Evolutionary conservation across 2,888 invertebrate species (phyloP).

Genomic region (Pinctada fucata): DNA sequence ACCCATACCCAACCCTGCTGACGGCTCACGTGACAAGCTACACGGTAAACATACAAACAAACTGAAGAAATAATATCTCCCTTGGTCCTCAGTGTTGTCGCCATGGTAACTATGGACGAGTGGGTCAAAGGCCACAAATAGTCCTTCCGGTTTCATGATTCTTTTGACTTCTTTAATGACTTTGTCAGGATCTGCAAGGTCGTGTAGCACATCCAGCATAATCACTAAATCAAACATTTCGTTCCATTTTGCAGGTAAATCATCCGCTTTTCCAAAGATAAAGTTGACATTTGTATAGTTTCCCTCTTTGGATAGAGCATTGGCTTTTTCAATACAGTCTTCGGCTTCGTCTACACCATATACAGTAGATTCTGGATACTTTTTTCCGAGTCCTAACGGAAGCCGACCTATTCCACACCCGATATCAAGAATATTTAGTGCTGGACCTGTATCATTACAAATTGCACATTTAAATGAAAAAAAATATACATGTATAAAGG

Average conservation of each 20-base stretch:
- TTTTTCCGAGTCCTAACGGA: not conserved
- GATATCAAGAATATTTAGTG: slow-evolving; percentile 8
- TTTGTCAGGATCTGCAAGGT: slow-evolving; percentile 14
- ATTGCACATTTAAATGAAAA: too few species aligned
- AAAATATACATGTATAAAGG: too few species aligned
- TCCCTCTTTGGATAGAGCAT: too few species aligned
- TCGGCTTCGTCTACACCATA: slow-evolving; percentile 3
- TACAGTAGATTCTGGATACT: not conserved
- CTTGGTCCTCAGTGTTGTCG: not conserved
- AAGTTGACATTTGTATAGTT: too few species aligned
- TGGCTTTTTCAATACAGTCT: too few species aligned
- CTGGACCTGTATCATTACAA: not conserved
- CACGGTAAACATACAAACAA: slow-evolving; percentile 45
- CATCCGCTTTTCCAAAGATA: too few species aligned
- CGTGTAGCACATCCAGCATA: slow-evolving; percentile 22
- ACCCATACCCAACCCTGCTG: slow-evolving; percentile 43
- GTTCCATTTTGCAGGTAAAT: too few species aligned
- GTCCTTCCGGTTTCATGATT: slow-evolving; percentile 16
- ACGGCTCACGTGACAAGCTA: slow-evolving; percentile 34
- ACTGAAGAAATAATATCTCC: slow-evolving; percentile 16
- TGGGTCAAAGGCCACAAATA: slow-evolving; percentile 22
- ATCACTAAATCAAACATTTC: slow-evolving; percentile 15
- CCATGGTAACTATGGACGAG: slow-evolving; percentile 1
- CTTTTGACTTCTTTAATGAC: slow-evolving; percentile 2
- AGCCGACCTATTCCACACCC: slow-evolving; percentile 16